Base-by-base conservation (phyloP, 2,113 vertebrate species). In the Rhadina sibilatrix region DNA sequence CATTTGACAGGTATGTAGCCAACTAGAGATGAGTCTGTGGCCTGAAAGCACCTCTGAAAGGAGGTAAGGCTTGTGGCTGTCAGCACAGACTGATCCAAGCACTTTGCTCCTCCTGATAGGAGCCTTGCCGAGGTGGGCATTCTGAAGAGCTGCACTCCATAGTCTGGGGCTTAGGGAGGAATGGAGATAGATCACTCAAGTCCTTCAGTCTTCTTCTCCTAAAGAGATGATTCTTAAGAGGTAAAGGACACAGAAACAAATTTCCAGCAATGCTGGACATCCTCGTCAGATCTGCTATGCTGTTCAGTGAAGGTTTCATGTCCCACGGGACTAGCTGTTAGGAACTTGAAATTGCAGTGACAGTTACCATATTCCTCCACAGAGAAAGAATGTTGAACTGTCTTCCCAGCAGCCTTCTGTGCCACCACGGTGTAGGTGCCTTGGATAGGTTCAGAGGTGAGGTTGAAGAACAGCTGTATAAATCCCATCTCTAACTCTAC, bases 281-380 rank as follows among this genome's bases (percentile, higher is more conserved):
- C 46, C 33, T 80, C 13, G 10, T 65, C 66, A 54, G 35, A 40
- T 66, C 35, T 24, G 20, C 59, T 7, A 14, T 1, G 3, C 16
- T 87, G 59, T 49, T 69, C 59, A 83, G 4, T 47, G 47, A 82
- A 54, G 44, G 35, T 75, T 86, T 90, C 28, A 31, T 52, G 42
- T 8, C 24, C 15, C 38, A 37, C 0, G 2, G 50, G 50, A 69
- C 50, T 74, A 80, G 42, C 15, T 80, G 23, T 46, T 79, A 66
- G 35, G 44, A 89, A 59, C 38, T 4, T 90, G 47, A 83, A 85
- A 47, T 9, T 52, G 21, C 60, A 90, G 64, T 1, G 4, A 57
- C 30, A 80, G 20, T 80, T 98, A 98, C 98, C 98, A 37, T 98
- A 98, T 76, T 98, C 98, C 27, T 98, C 93, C 92, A 98, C 98